Percentiles rank a stretch among this genome's conserved stretches.
phyloP scores from a whole-genome alignment of 2,113 vertebrate genomes.

The Chauna torquata region DNA sequence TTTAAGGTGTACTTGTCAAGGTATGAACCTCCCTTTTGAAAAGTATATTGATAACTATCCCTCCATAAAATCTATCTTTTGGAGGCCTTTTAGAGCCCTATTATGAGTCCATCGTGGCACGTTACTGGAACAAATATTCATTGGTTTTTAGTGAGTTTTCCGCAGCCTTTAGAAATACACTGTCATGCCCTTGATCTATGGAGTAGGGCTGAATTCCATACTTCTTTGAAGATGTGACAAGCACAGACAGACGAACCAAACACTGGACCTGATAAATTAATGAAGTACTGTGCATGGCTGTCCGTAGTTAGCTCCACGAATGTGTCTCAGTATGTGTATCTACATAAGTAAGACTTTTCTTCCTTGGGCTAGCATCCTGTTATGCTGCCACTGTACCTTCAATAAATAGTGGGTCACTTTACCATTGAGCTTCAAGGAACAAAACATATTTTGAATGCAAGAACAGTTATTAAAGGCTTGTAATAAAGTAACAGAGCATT shows the following conservation, averaged over 20 bases:
- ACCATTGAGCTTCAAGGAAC: background rate
- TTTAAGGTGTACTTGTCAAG: background rate
- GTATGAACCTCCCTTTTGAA: background rate
- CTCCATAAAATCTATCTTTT: background rate
- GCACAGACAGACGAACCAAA: background rate
- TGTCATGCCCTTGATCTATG: too few relatives aligned
- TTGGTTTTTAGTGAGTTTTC: background rate
- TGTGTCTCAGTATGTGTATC: background rate
- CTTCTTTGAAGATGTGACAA: background rate
- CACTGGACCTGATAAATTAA: background rate
- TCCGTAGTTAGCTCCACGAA: background rate
- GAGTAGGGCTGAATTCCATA: background rate
- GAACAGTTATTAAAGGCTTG: conserved; percentile 32
- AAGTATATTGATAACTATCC: background rate
- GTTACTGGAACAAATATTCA: background rate
- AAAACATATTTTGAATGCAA: background rate
- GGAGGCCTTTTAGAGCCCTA: background rate
- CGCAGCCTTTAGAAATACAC: background rate
- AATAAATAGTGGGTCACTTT: background rate
- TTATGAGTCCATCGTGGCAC: background rate
- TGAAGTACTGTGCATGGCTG: background rate
- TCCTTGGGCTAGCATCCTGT: background rate
- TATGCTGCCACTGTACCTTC: background rate
- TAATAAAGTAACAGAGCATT: conserved; percentile 31
- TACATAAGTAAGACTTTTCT: background rate